Evolutionary conservation across 2,888 invertebrate species (phyloP).

Genomic region (Bimastos eiseni): DNA sequence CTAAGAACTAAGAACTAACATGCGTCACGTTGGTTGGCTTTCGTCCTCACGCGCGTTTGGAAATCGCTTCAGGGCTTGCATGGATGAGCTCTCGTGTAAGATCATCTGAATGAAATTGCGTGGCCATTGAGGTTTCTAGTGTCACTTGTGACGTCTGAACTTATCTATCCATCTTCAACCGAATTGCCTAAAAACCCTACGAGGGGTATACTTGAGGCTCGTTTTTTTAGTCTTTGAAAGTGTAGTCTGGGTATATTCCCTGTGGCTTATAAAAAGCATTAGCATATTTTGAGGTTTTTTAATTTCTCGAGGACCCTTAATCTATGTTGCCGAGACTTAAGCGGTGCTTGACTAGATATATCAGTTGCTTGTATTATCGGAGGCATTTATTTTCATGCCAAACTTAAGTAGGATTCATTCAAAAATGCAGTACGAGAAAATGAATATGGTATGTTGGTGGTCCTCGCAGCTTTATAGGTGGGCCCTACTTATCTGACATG

Average conservation of each 20-base stretch:
- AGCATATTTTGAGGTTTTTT: background rate
- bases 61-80: background rate
- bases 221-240: background rate
- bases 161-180: background rate
- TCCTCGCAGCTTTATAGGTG: no score
- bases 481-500: no score
- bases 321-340: background rate
- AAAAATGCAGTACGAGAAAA: no score
- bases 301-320: background rate
- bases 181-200: background rate
- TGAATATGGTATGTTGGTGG: no score
- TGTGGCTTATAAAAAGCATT: background rate
- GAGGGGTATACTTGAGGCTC: background rate
- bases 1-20: no score
- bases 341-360: background rate
- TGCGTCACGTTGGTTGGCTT: background rate
- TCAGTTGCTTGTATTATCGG: no score
- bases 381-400: background rate
- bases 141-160: background rate
- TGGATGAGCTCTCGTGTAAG: background rate
- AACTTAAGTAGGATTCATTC: background rate
- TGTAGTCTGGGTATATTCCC: background rate
- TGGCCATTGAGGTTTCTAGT: background rate
- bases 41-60: background rate
- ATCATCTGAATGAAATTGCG: background rate